These are phyloP conservation scores for Danio kyathit DNA, from an alignment of 2,797 vertebrate species.

Conservation along the genomic window DNA sequence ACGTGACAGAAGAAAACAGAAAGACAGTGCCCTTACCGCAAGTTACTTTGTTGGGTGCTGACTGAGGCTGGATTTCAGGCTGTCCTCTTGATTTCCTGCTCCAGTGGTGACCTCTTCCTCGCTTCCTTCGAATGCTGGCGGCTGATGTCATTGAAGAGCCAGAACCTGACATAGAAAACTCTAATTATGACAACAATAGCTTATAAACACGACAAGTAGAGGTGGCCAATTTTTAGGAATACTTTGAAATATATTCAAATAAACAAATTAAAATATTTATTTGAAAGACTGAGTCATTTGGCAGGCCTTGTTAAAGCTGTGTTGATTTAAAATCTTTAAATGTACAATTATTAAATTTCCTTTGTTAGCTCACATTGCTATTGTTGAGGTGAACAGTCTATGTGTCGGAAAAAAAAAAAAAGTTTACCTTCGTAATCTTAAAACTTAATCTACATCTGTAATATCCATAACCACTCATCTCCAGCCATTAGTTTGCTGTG, in stretches of 20 bases:
- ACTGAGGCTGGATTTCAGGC: constrained; percentile 48
- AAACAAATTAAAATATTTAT: too few species aligned
- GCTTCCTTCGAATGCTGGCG: constrained; percentile 64
- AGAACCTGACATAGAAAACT: constrained; percentile 64
- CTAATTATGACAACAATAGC: constrained; percentile 26
- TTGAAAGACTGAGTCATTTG: too few species aligned
- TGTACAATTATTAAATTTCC: too few species aligned
- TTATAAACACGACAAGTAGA: background rate
- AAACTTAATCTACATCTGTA: too few species aligned
- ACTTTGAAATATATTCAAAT: background rate
- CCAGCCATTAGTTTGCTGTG: too few species aligned
- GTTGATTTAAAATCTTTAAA: too few species aligned
- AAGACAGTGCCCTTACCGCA: constrained; percentile 83
- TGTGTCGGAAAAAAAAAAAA: too few species aligned
- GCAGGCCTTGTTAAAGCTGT: too few species aligned
- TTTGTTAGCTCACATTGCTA: too few species aligned
- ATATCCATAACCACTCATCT: too few species aligned
- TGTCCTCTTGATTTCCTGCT: constrained; percentile 68
- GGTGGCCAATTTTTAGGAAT: background rate
- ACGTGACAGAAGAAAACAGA: constrained; percentile 27
- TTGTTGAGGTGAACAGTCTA: too few species aligned
- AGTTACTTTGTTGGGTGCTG: constrained; percentile 78
- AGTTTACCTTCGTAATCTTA: too few species aligned
- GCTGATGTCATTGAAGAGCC: constrained; percentile 64
- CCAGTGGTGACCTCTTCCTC: constrained; percentile 75